These are phyloP conservation scores for Siniperca scherzeri DNA, from an alignment of 2,797 vertebrate genomes.

Conservation along the genomic window DNA sequence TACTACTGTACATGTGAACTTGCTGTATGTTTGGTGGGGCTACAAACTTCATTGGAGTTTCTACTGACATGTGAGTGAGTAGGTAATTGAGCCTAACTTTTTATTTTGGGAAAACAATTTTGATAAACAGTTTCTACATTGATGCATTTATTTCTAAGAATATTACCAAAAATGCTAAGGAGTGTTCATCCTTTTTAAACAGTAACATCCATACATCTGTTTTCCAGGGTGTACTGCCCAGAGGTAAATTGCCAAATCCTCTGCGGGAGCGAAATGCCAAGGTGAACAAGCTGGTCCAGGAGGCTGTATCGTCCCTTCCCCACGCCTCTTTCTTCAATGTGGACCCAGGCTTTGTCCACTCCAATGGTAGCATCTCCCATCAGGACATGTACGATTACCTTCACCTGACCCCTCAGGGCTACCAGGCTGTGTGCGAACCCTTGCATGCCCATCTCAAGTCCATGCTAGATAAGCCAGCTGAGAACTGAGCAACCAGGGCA, in stretches of 20 bases:
- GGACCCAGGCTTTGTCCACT: slow-evolving; percentile 92
- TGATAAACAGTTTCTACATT: background rate
- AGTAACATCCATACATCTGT: background rate
- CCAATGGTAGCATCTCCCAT: slow-evolving; percentile 92
- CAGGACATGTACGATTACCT: slow-evolving; percentile 96
- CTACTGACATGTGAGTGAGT: background rate
- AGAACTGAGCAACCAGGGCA: slow-evolving; percentile 71
- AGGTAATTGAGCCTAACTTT: background rate
- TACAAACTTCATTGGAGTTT: slow-evolving; percentile 7
- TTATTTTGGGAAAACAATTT: background rate
- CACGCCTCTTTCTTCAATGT: slow-evolving; percentile 88
- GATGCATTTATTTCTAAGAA: background rate
- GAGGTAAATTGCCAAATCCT: slow-evolving; percentile 90
- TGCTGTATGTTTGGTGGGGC: background rate
- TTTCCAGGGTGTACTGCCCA: slow-evolving; percentile 89
- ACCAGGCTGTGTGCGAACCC: slow-evolving; percentile 89
- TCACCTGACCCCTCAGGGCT: slow-evolving; percentile 91
- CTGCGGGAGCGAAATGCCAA: slow-evolving; percentile 88
- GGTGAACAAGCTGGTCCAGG: slow-evolving; percentile 89
- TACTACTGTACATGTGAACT: background rate
- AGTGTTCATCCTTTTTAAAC: background rate
- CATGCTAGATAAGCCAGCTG: slow-evolving; percentile 85
- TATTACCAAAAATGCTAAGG: background rate
- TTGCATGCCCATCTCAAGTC: slow-evolving; percentile 87
- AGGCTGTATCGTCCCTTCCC: slow-evolving; percentile 80